Evolutionary conservation across 2,113 vertebrate species (phyloP).

Genomic region (Myocastor coypus): DNA sequence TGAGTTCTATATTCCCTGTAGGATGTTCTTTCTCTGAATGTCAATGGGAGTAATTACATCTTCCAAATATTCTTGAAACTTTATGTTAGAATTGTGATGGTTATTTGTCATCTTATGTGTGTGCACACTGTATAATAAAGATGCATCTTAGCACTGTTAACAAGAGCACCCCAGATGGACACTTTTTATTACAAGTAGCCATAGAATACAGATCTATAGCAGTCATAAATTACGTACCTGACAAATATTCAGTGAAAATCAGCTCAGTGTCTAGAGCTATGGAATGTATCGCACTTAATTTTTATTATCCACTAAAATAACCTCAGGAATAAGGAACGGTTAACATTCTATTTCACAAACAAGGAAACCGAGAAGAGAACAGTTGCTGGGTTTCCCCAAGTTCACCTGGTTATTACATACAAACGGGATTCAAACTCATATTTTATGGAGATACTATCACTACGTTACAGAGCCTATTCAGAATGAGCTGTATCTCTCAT

Average conservation of each 20-base stretch:
- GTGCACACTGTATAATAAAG: not conserved
- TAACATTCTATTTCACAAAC: slow-evolving; percentile 37
- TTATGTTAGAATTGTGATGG: not conserved
- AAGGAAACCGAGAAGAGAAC: not conserved
- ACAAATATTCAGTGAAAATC: not conserved
- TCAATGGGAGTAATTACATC: not conserved
- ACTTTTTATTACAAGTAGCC: not conserved
- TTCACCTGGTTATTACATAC: not conserved
- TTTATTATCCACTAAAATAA: not conserved
- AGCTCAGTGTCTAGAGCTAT: not conserved
- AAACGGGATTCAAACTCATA: not conserved
- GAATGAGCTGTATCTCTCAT: not conserved
- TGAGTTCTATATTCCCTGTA: not conserved
- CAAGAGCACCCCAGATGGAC: not conserved
- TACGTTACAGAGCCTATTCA: not conserved
- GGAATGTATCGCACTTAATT: not conserved
- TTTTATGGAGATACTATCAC: not conserved
- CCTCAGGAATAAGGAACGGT: not conserved
- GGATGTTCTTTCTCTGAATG: not conserved
- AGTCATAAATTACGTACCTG: not conserved
- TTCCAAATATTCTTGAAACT: not conserved
- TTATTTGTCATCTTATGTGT: not conserved
- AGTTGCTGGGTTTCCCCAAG: not conserved
- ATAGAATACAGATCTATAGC: not conserved
- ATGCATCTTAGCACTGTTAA: not conserved